Conservation (phyloP, 2,113 vertebrate species). For the Spheniscus mendiculus region DNA sequence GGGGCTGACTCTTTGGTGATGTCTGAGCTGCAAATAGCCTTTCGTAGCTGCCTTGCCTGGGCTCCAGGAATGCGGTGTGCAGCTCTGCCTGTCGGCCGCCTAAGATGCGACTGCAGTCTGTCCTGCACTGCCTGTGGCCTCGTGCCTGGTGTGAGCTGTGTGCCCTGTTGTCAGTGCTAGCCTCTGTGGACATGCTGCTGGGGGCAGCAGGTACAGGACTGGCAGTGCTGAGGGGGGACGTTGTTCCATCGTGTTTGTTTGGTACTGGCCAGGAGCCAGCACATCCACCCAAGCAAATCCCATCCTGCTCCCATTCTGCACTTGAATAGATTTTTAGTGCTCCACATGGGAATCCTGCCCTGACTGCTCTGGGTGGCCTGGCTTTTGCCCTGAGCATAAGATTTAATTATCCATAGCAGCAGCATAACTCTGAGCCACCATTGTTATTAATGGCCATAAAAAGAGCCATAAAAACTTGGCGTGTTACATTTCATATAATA, state of each 20-base stretch:
- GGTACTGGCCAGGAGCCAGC: not conserved
- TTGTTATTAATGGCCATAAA: constrained; percentile 67
- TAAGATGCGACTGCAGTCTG: not conserved
- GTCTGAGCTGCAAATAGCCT: not conserved
- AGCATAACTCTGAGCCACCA: constrained; percentile 38
- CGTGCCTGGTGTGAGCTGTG: rapidly evolving
- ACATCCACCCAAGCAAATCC: not conserved
- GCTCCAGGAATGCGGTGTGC: not conserved
- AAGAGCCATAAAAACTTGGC: constrained; percentile 53
- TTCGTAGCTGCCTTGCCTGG: not conserved
- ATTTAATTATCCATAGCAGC: constrained; percentile 61
- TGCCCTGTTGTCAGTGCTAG: not conserved
- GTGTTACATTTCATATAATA: constrained; percentile 32
- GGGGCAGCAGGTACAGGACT: not conserved
- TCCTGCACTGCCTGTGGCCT: not conserved
- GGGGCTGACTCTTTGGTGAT: not conserved
- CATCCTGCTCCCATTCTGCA: not conserved
- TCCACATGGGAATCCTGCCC: not conserved
- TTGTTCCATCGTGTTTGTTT: not conserved
- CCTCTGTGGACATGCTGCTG: rapidly evolving
- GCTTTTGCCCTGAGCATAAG: constrained; percentile 25
- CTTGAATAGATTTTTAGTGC: not conserved
- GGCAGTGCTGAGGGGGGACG: rapidly evolving
- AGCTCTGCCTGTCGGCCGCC: rapidly evolving
- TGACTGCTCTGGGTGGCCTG: not conserved